Percentiles rank a stretch among this genome's conserved stretches.
Conservation (phyloP, 2,888 invertebrate species). For the Dilophus febrilis region DNA sequence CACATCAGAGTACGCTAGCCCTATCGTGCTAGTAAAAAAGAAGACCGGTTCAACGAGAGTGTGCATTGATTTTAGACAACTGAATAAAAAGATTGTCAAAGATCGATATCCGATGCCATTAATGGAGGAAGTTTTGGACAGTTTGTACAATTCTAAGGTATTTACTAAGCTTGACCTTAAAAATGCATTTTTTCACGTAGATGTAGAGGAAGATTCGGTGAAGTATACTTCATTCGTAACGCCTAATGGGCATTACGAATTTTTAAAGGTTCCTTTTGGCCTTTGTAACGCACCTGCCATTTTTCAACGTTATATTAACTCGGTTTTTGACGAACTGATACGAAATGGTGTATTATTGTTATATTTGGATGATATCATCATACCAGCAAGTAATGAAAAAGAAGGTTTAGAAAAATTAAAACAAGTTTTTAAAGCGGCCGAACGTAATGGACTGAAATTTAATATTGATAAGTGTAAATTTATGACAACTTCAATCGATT, state of each 20-base stretch:
- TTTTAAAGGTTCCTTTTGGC: neutral
- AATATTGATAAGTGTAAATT: neutral
- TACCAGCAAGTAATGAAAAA: neutral
- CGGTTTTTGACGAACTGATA: neutral
- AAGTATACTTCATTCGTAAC: neutral
- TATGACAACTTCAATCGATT: neutral
- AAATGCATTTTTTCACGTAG: neutral
- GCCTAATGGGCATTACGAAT: neutral
- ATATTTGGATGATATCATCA: neutral
- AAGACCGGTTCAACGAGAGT: neutral
- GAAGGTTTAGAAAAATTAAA: neutral
- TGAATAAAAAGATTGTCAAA: neutral
- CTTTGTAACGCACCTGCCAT: neutral
- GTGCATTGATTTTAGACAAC: neutral
- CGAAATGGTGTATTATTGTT: neutral
- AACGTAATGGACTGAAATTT: neutral
- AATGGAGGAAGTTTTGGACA: neutral
- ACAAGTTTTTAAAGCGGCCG: neutral
- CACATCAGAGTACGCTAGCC: neutral
- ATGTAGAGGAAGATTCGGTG: neutral
- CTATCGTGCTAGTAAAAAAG: neutral
- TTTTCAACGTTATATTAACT: neutral
- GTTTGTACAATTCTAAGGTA: neutral
- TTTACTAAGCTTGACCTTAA: neutral
- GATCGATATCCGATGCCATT: neutral